Evolutionary conservation across 2,797 vertebrate species (phyloP).

Genomic region (Lacerta agilis): DNA sequence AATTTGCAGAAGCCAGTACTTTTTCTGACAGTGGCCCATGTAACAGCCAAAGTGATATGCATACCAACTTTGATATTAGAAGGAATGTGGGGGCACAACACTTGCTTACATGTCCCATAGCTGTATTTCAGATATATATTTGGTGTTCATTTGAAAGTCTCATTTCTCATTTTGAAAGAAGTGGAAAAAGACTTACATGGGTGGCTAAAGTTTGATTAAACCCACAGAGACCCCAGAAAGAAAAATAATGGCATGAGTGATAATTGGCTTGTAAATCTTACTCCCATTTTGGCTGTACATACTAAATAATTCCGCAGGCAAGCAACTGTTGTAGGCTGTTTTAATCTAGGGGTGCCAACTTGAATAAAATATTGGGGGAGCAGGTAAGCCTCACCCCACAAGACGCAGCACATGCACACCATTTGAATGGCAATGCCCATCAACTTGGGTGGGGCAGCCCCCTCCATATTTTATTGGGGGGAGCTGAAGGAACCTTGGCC

Average conservation of each 20-base stretch:
- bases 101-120: slow-evolving; percentile 26
- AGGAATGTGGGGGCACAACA: neutral
- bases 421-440: too few species aligned
- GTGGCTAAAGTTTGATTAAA: slow-evolving; percentile 12
- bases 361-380: too few species aligned
- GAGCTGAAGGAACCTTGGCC: too few species aligned
- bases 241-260: neutral
- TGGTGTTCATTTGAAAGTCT: neutral
- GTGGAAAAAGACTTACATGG: neutral
- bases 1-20: neutral
- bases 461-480: too few species aligned
- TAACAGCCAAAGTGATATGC: neutral
- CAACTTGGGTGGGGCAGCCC: too few species aligned
- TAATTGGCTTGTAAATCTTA: neutral
- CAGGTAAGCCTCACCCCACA: too few species aligned
- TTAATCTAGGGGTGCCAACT: too few species aligned
- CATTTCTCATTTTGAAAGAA: slow-evolving; percentile 42
- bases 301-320: neutral
- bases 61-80: neutral
- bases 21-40: neutral
- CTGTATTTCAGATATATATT: neutral
- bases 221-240: neutral
- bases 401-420: too few species aligned
- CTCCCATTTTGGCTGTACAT: neutral
- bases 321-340: too few species aligned